Base-by-base conservation (phyloP, 2,797 vertebrate species). In the Melanotaenia parkinsoni region DNA sequence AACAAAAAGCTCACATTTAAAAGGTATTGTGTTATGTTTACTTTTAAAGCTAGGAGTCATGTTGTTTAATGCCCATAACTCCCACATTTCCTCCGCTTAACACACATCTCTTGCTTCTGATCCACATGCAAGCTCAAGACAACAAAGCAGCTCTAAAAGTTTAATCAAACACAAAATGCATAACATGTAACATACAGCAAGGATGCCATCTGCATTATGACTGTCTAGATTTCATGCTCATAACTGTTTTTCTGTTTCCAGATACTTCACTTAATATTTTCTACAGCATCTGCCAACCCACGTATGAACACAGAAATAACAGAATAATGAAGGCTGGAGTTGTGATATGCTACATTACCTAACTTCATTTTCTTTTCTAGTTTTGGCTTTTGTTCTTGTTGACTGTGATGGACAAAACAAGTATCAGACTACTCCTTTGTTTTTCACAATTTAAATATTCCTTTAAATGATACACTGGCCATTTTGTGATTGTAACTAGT, bases 361-460 rank as follows among this genome's bases (percentile, higher is more conserved):
- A 37, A 64, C 59, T 63, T 37, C 18, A 56, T 38, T 57, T 24
- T 33, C 32, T 62, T 63, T 22, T 62, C 40, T 43, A 22, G 6
- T 61, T 59, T 62, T 10, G 30, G 16, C 20, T 38, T 11, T 26
- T 6, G 33, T 37, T 68, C 24, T 24, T 57, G 33, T 63, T 30
- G 33, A 58, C 20, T 58, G 53, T 43, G 75, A 58, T 65, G 47
- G 32, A 53, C 28, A 26, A 22, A 50, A 70, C 37, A 20, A 54
- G 54, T 40, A 35, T 35, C 67, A 74, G 58, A 66, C 50, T 26
- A 54, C 50, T 63, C 53, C 59, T 61, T 64, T 43, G 50, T 54
- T 70, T 35, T 28, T 62, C 26, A 10, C 28, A 40, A 32, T 20
- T 22, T 22, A 35, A 14, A 59, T 12, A 59, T n/a, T 37, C 20